Conservation (phyloP, 53 echinoderm and acorn worm genomes). For the Echinarachnius parma region DNA sequence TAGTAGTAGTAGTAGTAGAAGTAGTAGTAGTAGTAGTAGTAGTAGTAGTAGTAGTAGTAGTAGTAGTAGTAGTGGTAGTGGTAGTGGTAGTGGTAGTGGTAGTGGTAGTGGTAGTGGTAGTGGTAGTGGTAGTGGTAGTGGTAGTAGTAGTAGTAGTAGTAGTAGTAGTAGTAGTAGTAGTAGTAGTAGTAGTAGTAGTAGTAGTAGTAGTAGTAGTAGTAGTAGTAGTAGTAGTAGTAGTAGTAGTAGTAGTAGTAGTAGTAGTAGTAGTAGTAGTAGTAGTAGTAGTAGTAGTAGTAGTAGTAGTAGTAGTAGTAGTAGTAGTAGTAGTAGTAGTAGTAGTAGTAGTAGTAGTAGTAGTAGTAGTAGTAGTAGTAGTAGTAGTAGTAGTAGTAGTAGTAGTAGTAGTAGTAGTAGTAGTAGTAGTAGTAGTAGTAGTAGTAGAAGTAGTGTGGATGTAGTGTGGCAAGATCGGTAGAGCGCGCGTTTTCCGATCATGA, state of each 20-base stretch:
- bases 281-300: conserved; percentile 6
- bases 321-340: conserved; percentile 4
- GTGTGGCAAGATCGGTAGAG: too few relatives aligned
- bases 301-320: conserved; percentile 5
- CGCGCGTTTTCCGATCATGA: too few relatives aligned
- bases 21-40: neutral
- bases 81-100: neutral
- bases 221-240: conserved; percentile 6
- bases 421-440: neutral
- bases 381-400: neutral
- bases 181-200: conserved; percentile 9
- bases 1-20: neutral
- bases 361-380: neutral
- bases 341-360: conserved; percentile 1
- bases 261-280: conserved; percentile 6
- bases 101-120: neutral
- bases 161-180: conserved; percentile 6
- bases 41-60: neutral
- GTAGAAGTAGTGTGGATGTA: too few relatives aligned
- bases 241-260: conserved; percentile 9
- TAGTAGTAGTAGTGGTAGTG: neutral
- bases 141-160: conserved; percentile 6
- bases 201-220: conserved; percentile 6
- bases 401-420: neutral
- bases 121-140: neutral